Conservation (phyloP, 1,140 invertebrate species). For the Dolichoris vasculosae region DNA sequence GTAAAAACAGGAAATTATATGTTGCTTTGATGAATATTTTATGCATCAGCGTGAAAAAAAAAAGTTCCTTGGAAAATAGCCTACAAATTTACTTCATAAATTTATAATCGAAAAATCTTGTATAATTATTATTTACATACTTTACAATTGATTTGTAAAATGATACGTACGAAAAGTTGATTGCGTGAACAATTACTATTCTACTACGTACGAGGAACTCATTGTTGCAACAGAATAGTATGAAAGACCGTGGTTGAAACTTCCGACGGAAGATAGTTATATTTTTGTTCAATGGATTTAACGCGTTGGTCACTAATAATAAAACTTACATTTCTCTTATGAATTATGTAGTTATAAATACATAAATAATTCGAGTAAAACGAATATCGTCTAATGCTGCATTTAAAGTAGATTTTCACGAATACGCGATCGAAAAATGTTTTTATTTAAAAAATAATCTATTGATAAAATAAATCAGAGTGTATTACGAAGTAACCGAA, state of each 20-base stretch:
- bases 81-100: constrained; percentile 13
- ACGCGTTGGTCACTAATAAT: background rate
- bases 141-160: background rate
- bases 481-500: too few relatives aligned
- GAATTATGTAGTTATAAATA: background rate
- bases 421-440: too few relatives aligned
- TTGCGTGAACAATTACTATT: background rate
- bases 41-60: background rate
- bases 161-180: background rate
- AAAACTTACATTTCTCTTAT: background rate
- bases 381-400: background rate
- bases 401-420: background rate
- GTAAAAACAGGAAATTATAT: background rate
- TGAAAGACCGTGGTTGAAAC: background rate
- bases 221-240: background rate
- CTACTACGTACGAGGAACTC: background rate
- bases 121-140: background rate
- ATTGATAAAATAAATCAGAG: too few relatives aligned
- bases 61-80: background rate
- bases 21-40: background rate
- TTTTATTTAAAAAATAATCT: too few relatives aligned
- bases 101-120: background rate
- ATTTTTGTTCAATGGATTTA: constrained; percentile 4
- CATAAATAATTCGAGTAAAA: background rate
- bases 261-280: background rate